Evolutionary conservation across 1,140 invertebrate species (phyloP), one percentile per base, ranked within the genome.

Genomic region (Euglossa dilemma): DNA sequence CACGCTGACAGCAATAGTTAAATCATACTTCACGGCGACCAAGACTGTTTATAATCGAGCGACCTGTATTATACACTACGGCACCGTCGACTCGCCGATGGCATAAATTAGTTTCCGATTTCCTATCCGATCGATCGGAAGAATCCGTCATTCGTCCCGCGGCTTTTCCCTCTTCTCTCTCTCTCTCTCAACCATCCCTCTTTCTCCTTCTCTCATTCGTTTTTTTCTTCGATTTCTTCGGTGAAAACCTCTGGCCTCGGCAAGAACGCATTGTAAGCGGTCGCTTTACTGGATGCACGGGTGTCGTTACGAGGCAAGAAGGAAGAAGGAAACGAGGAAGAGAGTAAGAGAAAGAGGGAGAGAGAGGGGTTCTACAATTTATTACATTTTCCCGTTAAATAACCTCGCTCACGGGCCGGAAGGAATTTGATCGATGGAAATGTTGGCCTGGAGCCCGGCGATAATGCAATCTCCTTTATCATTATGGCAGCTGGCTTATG

Each of bases 351-450:
- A 23, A 23, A 47, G 47, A 52, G 18, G n/a, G 8, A 71, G 47
- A 6, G 56, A 56, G 66, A 66, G 23, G 12, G 69, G 16, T 61
- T 72, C 83, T 84, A 79, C 70, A 84, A 80, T 84, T 84, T 84
- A 84, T 84, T 84, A 80, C 83, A 50, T 69, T 84, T 80, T 67
- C 83, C 78, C 78, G 83, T 84, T 84, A 84, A 84, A 84, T 74
- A 71, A 80, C 83, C 63, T 80, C 61, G 69, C 61, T 84, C 61
- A 50, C 61, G 45, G 70, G 70, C 47, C 77, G 83, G 78, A 80
- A 81, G 83, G 78, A 81, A 73, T 84, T 84, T 84, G 83, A 84
- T 84, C 83, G 78, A 84, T 84, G 83, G 77, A 84, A 84, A 84
- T 67, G 77, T 67, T 73, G 69, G 66, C 52, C 54, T 81, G 69